phyloP scores from a whole-genome alignment of 2,888 invertebrate species.

The Agrotis puta region DNA sequence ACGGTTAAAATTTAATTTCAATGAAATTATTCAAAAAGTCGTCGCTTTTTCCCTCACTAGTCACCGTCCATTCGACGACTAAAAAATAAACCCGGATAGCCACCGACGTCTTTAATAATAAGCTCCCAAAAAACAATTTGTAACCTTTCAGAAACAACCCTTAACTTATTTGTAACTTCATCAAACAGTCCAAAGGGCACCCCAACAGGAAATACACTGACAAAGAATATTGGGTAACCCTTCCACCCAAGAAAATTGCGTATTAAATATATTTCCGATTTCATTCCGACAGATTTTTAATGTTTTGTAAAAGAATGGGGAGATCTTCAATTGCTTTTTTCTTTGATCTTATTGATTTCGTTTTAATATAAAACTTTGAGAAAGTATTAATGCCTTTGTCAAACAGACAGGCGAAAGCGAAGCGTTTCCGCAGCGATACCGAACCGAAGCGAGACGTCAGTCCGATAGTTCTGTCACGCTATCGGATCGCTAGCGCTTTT shows the following conservation, averaged over 20 bases:
- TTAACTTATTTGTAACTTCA: constrained; percentile 23
- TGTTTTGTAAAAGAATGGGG: neutral
- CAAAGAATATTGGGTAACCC: constrained; percentile 30
- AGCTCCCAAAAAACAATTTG: constrained; percentile 13
- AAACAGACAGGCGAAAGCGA: too few relatives aligned
- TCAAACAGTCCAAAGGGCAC: neutral
- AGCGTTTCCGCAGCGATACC: too few relatives aligned
- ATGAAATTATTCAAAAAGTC: too few relatives aligned
- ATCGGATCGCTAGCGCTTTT: too few relatives aligned
- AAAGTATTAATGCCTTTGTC: too few relatives aligned
- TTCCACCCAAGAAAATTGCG: constrained; percentile 12
- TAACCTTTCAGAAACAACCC: neutral
- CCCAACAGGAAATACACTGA: constrained; percentile 30
- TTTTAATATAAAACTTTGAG: too few relatives aligned
- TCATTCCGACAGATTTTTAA: neutral
- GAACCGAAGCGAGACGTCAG: too few relatives aligned
- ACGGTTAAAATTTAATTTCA: too few relatives aligned
- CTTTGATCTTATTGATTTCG: neutral
- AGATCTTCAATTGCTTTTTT: neutral
- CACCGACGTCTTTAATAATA: neutral
- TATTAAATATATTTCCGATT: constrained; percentile 16
- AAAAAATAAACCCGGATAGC: too few relatives aligned
- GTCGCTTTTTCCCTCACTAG: too few relatives aligned
- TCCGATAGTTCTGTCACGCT: too few relatives aligned
- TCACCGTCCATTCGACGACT: too few relatives aligned